These are phyloP conservation scores for Aldrovandia affinis DNA, from an alignment of 2,797 vertebrate genomes.

Conservation along the genomic window DNA sequence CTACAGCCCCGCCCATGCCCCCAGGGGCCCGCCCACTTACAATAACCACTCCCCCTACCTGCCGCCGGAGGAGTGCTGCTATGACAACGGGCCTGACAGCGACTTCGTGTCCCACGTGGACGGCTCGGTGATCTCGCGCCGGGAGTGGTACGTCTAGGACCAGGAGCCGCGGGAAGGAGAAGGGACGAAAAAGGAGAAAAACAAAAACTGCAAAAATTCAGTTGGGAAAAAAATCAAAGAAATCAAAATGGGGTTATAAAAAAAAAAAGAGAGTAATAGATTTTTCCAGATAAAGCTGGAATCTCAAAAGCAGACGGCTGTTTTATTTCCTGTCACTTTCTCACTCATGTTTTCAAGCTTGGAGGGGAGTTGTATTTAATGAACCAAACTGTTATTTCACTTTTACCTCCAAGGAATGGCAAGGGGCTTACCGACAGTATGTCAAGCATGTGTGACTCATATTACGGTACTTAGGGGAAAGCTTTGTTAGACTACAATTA, in stretches of 20 bases:
- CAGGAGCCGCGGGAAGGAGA: too few relatives aligned
- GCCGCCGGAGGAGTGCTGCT: conserved; percentile 79
- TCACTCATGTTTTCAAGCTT: neutral
- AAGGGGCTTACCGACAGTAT: neutral
- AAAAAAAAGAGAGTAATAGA: neutral
- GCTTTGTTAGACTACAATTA: neutral
- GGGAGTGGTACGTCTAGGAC: conserved; percentile 94
- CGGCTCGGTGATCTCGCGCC: conserved; percentile 96
- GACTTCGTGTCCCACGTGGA: conserved; percentile 97
- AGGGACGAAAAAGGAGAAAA: neutral
- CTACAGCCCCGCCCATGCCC: conserved; percentile 51
- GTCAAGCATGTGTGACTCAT: neutral
- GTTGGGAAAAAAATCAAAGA: neutral
- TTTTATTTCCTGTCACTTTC: neutral
- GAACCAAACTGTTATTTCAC: neutral
- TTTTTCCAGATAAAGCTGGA: neutral
- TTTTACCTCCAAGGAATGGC: neutral
- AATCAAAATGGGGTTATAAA: neutral
- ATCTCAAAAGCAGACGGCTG: neutral
- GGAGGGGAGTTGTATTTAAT: neutral
- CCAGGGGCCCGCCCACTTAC: conserved; percentile 58
- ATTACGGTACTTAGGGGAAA: neutral
- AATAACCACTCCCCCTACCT: conserved; percentile 83
- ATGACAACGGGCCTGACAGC: conserved; percentile 85
- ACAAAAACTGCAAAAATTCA: neutral